Evolutionary conservation across 1,140 invertebrate genomes (phyloP), one percentile per base, ranked within the genome.

Genomic region (Drosophila santomea): DNA sequence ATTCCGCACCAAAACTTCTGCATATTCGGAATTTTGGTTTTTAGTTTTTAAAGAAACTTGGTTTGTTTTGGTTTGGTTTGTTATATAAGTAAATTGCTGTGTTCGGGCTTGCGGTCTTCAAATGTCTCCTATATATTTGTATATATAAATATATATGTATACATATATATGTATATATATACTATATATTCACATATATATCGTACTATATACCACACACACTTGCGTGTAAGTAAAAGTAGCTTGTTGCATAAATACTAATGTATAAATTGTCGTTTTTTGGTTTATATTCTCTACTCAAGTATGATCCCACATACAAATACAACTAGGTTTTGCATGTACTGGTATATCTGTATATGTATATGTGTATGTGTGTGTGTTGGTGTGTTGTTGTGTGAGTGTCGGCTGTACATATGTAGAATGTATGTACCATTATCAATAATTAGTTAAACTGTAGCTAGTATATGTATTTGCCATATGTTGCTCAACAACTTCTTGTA

Each of bases 21-120:
- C 47, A 41, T 48, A 66, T 58, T 14, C 38, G 38, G 3, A 14
- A 39, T 39, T 66, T n/a, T 25, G n/a, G 59, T 23, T 32, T 35
- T 57, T 67, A 54, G 38, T 47, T 60, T 62, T 69, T 47, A 81
- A 76, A 80, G 50, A 81, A 80, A 66, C 64, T 68, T 62, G 58
- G 20, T 55, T 62, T 32, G 57, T 10, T 55, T 68, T 56, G 39
- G 39, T 55, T 74, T 56, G 39, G 39, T 39, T 48, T 39, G 25
- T 74, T 52, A 58, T 74, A 59, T 85, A 86, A 86, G 82, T 86
- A 85, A 86, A 86, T 85, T 85, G 82, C 82, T 85, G 82, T 82
- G 82, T 77, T 76, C 36, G 57, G 62, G 66, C 76, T 80, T 66
- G 57, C 68, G 38, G 59, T 66, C 52, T 43, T 67, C 57, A 82